Evolutionary conservation across 2,888 invertebrate genomes (phyloP), one percentile per base, ranked within the genome.

Genomic region (Clivina fossor): DNA sequence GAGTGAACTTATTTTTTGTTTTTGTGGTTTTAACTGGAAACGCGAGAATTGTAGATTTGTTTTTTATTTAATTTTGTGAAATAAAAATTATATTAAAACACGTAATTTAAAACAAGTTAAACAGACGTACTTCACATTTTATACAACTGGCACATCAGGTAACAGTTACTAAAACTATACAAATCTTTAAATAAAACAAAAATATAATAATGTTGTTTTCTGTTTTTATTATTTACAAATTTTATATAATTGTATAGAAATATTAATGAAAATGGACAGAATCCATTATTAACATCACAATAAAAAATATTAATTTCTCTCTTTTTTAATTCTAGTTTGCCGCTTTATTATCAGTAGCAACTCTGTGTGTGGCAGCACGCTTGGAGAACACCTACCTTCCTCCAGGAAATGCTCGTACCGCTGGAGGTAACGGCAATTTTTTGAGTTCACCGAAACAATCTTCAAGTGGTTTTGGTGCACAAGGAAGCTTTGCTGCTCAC

Each of bases 401-500:
- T 19, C 50, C 43, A 33, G 53, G 53, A 30, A 40, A 30, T 44
- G 74, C 74, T 1, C 68, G 73, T 4, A 75, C 78, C 0, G 73
- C 78, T 3, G 81, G 81, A 0, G 78, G 78, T 2, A 71, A 65
- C 46, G 76, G 74, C 9, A 65, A 59, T 46, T 66, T 70, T 56
- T 58, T 71, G 26, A 62, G 61, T 11, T 62, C 68, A 1, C 71
- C 44, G 4, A 44, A 18, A 9, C 26, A 24, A 24, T 9, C 4
- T 18, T 19, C 70, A 4, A 62, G 63, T 13, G 62, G 54, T n/a
- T n/a, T n/a, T n/a, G 26, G 26, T 24, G 26, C 9, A 7, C 9
- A 4, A 4, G 26, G 26, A 7, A 9, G 26, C 5, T 4, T 9
- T 24, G 4, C 26, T 24, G 26, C 5, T 24, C 4, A 24, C 9